phyloP scores from a whole-genome alignment of 2,113 vertebrate species.

The Agapornis roseicollis region DNA sequence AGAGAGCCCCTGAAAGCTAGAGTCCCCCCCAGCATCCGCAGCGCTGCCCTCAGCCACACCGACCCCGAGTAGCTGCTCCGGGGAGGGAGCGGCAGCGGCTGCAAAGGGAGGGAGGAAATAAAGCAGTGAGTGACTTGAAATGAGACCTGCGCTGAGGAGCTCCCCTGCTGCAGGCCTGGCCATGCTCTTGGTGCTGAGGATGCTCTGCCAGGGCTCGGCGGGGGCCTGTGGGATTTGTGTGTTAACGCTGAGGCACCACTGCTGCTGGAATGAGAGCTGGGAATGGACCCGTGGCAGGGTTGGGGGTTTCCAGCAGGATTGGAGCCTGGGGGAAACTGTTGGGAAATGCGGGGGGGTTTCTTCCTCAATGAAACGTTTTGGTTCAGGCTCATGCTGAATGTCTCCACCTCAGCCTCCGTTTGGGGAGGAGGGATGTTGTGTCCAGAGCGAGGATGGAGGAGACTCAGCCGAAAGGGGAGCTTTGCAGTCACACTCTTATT shows the following conservation, averaged over 20 bases:
- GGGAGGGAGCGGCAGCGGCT: neutral
- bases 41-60: neutral
- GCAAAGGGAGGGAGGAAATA: neutral
- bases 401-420: neutral
- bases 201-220: neutral
- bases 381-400: neutral
- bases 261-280: neutral
- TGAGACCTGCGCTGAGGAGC: neutral
- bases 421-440: neutral
- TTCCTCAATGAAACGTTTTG: neutral
- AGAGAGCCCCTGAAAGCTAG: slow-evolving; percentile 67
- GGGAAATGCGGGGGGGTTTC: neutral
- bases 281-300: rapidly evolving
- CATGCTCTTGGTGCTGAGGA: neutral
- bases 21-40: slow-evolving; percentile 45
- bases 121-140: neutral
- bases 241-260: neutral
- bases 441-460: neutral
- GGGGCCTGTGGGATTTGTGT: neutral
- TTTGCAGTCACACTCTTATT: neutral
- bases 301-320: neutral
- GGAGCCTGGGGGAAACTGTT: neutral
- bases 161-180: neutral
- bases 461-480: neutral
- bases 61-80: slow-evolving; percentile 40